Evolutionary conservation across 2,113 vertebrate genomes (phyloP).

Genomic region (Microtus richardsoni): DNA sequence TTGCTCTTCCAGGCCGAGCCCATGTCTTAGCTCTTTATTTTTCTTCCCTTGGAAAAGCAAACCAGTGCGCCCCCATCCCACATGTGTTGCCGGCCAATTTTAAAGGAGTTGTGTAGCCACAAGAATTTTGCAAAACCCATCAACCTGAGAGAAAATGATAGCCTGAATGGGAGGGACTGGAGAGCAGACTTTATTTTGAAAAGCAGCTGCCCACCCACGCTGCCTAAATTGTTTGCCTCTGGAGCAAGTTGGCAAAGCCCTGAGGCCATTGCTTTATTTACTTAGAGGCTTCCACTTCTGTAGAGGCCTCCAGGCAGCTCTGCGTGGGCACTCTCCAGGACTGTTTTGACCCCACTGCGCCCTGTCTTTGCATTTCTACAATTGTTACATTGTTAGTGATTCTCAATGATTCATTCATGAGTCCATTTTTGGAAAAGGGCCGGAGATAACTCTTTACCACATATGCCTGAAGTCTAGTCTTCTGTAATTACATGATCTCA

Average conservation of each 20-base stretch:
- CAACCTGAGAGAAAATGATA: background rate
- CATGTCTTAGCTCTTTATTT: background rate
- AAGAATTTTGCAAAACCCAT: background rate
- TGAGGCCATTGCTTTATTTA: background rate
- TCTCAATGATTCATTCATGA: background rate
- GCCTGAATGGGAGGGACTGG: background rate
- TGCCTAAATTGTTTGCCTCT: too few species aligned
- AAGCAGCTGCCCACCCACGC: background rate
- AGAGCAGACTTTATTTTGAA: background rate
- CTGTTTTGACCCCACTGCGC: background rate
- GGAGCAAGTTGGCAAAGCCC: background rate
- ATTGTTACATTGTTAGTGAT: background rate
- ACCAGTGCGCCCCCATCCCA: background rate
- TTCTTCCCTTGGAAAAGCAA: background rate
- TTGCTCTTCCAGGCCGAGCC: background rate
- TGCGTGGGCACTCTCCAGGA: background rate
- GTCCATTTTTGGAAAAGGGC: background rate
- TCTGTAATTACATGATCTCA: slow-evolving; percentile 18
- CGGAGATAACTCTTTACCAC: background rate
- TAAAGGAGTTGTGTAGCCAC: background rate
- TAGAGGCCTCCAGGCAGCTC: background rate
- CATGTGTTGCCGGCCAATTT: background rate
- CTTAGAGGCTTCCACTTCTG: background rate
- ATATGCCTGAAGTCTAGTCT: background rate
- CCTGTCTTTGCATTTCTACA: background rate